Evolutionary conservation across 1,140 invertebrate species (phyloP), one percentile per base, ranked within the genome.

Genomic region (Neuroterus valhalla): DNA sequence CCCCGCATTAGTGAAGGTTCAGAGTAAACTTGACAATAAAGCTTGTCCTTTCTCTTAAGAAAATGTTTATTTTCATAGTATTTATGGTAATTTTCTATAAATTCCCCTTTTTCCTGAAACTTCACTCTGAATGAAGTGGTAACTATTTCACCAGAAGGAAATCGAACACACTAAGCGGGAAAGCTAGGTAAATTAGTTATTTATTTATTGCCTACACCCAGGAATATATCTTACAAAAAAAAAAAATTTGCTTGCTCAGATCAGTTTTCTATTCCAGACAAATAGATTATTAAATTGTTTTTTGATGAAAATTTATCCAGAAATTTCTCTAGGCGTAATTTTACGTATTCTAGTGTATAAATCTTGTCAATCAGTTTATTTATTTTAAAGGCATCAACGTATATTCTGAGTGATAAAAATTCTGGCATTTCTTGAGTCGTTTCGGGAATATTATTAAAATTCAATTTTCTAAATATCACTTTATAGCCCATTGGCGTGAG

Each of bases 371-470:
- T 38, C 8, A 38, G 31, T 38, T 38, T 38, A 38, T 38, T 11
- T 31, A 23, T 21, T 62, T 62, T 10, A 31, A 62, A 62, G 55
- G 55, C 26, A 62, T 62, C 14, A 62, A 62, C 55, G 14, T 26
- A 62, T 21, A 62, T 62, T 62, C 31, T 62, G 55, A 12, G 8
- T 62, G 15, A n/a, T 62, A 62, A 62, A 62, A 62, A 62, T 31
- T 62, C 52, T 10, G 5, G 23, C 14, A 26, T 31, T 62, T 26
- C 11, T 12, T 62, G 31, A 62, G 31, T 62, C 55, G 55, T 62
- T 62, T 62, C 4, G 26, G 31, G 55, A 62, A 31, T 62, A n/a
- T n/a, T 62, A 14, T 62, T 62, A 62, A 62, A 62, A 62, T 48
- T n/a, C 17, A 48, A 48, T 15, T 48, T 62, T 62, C 21, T 0